These are phyloP conservation scores for Distichodus sexfasciatus DNA, from an alignment of 2,797 vertebrate species.

Conservation along the genomic window DNA sequence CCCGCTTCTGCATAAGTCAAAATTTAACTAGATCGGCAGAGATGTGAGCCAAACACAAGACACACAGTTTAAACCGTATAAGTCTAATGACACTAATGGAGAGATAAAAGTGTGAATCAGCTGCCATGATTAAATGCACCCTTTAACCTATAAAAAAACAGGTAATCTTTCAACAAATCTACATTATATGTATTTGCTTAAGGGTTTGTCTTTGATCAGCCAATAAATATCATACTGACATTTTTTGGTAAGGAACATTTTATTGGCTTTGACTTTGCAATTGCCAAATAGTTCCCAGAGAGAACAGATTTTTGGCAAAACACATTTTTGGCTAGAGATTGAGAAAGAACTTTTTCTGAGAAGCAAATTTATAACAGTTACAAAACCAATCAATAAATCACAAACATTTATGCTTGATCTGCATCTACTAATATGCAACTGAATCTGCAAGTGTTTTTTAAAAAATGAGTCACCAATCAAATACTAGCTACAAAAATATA, in stretches of 20 bases:
- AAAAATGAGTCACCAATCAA: too few relatives aligned
- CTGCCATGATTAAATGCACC: not conserved
- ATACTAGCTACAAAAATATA: too few relatives aligned
- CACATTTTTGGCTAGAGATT: not conserved
- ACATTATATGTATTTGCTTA: too few relatives aligned
- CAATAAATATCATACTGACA: not conserved
- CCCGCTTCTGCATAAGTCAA: conserved; percentile 35
- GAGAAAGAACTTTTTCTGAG: not conserved
- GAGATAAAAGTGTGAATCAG: conserved; percentile 1
- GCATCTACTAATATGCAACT: not conserved
- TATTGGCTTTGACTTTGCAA: too few relatives aligned
- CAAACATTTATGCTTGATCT: not conserved
- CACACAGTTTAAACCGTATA: conserved; percentile 22
- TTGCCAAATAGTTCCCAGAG: too few relatives aligned
- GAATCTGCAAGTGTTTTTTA: not conserved
- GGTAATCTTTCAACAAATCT: not conserved
- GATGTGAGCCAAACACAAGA: conserved; percentile 33
- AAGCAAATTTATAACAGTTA: conserved; percentile 1
- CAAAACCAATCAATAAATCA: conserved; percentile 1
- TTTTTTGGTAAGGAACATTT: too few relatives aligned
- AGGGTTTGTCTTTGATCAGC: too few relatives aligned
- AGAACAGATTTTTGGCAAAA: too few relatives aligned
- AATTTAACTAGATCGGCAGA: conserved; percentile 35
- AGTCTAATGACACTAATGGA: conserved; percentile 20
- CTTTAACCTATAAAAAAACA: not conserved